phyloP scores from a whole-genome alignment of 2,888 invertebrate species.

The Venustoraphidia nigricollis region DNA sequence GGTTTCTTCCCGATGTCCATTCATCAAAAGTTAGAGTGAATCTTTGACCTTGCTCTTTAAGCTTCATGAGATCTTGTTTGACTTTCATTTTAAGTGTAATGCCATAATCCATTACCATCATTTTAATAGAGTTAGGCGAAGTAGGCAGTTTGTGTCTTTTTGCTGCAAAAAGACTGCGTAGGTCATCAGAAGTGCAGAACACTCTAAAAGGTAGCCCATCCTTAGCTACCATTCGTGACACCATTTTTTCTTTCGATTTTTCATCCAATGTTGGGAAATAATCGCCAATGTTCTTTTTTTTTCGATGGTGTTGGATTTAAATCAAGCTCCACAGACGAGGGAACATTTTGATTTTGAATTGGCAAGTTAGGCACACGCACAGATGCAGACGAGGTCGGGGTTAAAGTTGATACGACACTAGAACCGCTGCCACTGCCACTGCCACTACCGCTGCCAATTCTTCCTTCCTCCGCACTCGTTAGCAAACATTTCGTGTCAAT shows the following conservation, averaged over 20 bases:
- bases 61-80: background rate
- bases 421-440: too few species aligned
- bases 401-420: background rate
- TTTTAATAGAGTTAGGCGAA: conserved; percentile 2
- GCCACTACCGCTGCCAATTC: too few species aligned
- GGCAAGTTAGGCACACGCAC: background rate
- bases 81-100: background rate
- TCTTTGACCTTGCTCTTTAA: too few species aligned
- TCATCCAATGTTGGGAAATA: conserved; percentile 1
- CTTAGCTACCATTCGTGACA: conserved; percentile 7
- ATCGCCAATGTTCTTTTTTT: conserved; percentile 1
- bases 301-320: background rate
- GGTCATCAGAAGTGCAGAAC: conserved; percentile 4
- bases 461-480: too few species aligned
- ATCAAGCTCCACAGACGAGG: background rate
- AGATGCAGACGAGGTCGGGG: background rate
- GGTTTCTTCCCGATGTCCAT: too few species aligned
- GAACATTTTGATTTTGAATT: background rate
- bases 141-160: conserved; percentile 3
- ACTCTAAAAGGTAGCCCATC: conserved; percentile 5
- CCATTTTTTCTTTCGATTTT: conserved; percentile 2
- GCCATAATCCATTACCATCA: conserved; percentile 4
- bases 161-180: conserved; percentile 4
- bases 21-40: too few species aligned
- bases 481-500: conserved; percentile 2